phyloP scores from a whole-genome alignment of 2,797 vertebrate genomes.

The Sitta carolinensis region DNA sequence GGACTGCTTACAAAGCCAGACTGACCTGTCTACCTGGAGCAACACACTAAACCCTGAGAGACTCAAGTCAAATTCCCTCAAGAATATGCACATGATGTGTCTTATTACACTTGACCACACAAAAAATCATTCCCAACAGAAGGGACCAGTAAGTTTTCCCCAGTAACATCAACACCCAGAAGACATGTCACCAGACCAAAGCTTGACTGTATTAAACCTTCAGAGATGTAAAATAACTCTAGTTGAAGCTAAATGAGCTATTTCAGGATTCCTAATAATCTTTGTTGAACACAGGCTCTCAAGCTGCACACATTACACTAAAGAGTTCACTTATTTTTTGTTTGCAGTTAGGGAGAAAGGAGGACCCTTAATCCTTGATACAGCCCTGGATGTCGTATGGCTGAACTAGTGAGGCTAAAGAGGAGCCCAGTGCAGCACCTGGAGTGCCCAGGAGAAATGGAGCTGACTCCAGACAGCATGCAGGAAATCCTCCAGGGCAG shows the following conservation, averaged over 20 bases:
- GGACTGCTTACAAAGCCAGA: conserved; percentile 13
- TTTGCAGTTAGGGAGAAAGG: not conserved
- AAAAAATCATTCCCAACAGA: not conserved
- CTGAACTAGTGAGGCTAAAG: not conserved
- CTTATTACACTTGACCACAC: not conserved
- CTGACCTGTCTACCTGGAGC: not conserved
- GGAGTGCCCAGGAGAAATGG: not conserved
- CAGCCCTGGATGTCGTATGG: not conserved
- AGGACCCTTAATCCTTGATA: not conserved
- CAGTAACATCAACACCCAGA: not conserved
- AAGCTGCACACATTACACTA: not conserved
- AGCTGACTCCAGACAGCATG: not conserved
- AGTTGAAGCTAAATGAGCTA: not conserved
- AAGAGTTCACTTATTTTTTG: not conserved
- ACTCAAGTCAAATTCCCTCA: not conserved
- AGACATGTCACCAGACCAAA: not conserved
- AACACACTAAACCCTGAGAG: not conserved
- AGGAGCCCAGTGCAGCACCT: not conserved
- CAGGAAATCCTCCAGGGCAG: not conserved
- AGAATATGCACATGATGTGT: not conserved
- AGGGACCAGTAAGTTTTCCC: not conserved
- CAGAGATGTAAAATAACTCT: not conserved
- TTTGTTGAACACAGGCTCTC: not conserved
- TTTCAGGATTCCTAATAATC: not conserved
- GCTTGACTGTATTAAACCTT: not conserved